phyloP scores from a whole-genome alignment of 2,797 vertebrate species.

The Chelidonichthys spinosus region DNA sequence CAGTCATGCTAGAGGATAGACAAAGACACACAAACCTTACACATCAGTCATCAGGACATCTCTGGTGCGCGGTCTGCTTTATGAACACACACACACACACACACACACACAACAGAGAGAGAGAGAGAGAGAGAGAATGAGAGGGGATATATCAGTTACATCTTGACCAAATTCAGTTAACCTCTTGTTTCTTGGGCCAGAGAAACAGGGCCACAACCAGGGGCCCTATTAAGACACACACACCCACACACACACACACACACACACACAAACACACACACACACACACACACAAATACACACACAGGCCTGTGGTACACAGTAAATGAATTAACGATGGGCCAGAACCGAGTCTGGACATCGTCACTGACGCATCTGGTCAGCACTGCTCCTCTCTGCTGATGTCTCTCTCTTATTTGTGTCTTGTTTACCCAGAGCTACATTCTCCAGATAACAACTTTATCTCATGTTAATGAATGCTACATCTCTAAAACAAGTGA shows the following conservation, averaged over 20 bases:
- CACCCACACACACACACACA: constrained; percentile 26
- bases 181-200: constrained; percentile 69
- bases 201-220: constrained; percentile 57
- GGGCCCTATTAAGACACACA: constrained; percentile 50
- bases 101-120: constrained; percentile 32
- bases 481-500: constrained; percentile 23
- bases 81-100: constrained; percentile 28
- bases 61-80: constrained; percentile 27
- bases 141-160: constrained; percentile 64
- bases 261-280: constrained; percentile 35
- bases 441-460: constrained; percentile 49
- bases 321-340: constrained; percentile 72
- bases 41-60: constrained; percentile 36
- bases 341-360: constrained; percentile 77
- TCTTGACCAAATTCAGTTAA: constrained; percentile 74
- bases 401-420: constrained; percentile 52
- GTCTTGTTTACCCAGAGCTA: constrained; percentile 46
- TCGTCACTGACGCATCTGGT: constrained; percentile 75
- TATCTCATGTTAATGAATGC: constrained; percentile 25
- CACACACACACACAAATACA: constrained; percentile 32
- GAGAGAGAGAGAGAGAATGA: background rate
- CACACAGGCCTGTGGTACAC: constrained; percentile 62
- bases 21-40: constrained; percentile 30
- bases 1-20: constrained; percentile 5
- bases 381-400: constrained; percentile 54